Evolutionary conservation across 2,113 vertebrate genomes (phyloP), one percentile per base, ranked within the genome.

Genomic region (Ammodytes marinus): DNA sequence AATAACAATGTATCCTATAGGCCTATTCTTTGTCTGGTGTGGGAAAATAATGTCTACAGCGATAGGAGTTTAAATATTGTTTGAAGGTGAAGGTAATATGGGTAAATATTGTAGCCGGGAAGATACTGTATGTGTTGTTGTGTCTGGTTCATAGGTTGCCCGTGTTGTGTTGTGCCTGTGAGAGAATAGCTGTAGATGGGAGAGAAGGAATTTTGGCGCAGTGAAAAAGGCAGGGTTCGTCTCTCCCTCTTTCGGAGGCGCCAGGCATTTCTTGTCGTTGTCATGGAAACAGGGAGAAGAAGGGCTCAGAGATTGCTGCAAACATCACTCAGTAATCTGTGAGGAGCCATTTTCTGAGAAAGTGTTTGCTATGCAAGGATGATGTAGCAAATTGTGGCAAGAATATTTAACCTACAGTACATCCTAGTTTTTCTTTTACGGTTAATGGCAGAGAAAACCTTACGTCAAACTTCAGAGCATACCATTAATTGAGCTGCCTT

Each of bases 281-380:
- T 94, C 95, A 96, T 96, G 93, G 95, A 94, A 96, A 96, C 95
- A 92, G 82, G 72, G 84, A 94, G 89, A 94, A 94, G 93, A 95
- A 95, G 94, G 90, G 91, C 82, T 86, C 39, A 2, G 85, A 82
- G 93, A 89, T 87, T 91, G 92, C 93, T 92, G 80, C 87, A 90
- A 94, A 91, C 91, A 94, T 91, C 90, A 73, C 86, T 92, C 90
- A 78, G 93, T 94, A 80, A 94, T 93, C 93, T 91, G 88, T 67
- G 71, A 80, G 92, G 70, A 92, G 90, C 93, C 93, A 93, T 95
- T 94, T 95, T 95, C 90, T 89, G 73, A 88, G 77, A 91, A 86
- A 79, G 71, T 69, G 69, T 70, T 86, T 85, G 61, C 69, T 77
- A 42, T 58, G 84, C 42, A 85, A 53, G 52, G 69, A 81, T 89